phyloP scores from a whole-genome alignment of 2,113 vertebrate genomes.

The Podiceps cristatus region DNA sequence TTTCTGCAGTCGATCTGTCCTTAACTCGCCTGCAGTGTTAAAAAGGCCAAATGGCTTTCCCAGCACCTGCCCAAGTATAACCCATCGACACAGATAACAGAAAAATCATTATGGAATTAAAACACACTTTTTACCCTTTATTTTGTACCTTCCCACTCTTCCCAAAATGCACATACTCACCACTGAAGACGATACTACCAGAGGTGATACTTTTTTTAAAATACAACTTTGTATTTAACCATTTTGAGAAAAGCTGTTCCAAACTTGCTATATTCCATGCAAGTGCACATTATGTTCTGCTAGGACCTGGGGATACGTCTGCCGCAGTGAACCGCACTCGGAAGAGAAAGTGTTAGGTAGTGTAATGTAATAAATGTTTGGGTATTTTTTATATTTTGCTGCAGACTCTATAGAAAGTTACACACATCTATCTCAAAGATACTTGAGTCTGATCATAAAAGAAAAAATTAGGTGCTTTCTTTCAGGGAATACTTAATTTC shows the following conservation, averaged over 20 bases:
- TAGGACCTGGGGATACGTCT: not conserved
- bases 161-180: rapidly evolving
- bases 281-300: rapidly evolving
- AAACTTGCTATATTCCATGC: not conserved
- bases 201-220: not conserved
- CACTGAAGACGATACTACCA: not conserved
- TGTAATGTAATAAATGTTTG: not conserved
- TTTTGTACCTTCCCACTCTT: not conserved
- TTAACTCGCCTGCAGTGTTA: not conserved
- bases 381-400: not conserved
- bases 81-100: not conserved
- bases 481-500: not conserved
- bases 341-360: not conserved
- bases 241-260: not conserved
- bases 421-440: not conserved
- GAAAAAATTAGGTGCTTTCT: not conserved
- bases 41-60: not conserved
- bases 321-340: not conserved
- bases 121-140: not conserved
- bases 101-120: not conserved
- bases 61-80: not conserved
- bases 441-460: not conserved
- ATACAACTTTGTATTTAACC: not conserved
- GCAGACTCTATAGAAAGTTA: not conserved
- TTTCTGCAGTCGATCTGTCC: not conserved